These are phyloP conservation scores for Xylocopa sonorina DNA, from an alignment of 1,140 invertebrate species.

Conservation along the genomic window DNA sequence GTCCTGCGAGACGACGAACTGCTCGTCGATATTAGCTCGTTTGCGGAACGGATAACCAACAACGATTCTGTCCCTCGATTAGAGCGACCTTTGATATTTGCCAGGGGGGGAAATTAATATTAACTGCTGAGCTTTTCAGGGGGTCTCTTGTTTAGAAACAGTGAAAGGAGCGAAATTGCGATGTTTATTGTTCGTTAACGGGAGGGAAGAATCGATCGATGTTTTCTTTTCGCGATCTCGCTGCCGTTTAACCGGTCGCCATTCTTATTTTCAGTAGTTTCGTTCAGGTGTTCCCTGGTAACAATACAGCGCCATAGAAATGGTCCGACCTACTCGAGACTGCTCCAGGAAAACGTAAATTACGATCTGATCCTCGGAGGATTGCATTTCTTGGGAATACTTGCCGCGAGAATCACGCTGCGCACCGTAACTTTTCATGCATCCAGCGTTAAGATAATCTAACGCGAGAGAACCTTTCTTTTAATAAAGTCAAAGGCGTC, in stretches of 20 bases:
- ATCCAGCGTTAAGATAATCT: too few species aligned
- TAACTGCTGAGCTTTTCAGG: too few species aligned
- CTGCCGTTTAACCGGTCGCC: too few species aligned
- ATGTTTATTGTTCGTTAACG: too few species aligned
- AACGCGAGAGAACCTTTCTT: too few species aligned
- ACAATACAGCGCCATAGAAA: not conserved
- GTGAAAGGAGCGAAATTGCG: too few species aligned
- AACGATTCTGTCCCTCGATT: not conserved
- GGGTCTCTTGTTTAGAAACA: too few species aligned
- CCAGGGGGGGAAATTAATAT: too few species aligned
- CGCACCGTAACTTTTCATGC: too few species aligned
- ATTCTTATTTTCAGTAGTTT: conserved; percentile 5
- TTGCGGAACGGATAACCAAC: not conserved
- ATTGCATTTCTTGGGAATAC: conserved; percentile 4
- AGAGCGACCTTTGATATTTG: conserved; percentile 1
- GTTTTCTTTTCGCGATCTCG: too few species aligned
- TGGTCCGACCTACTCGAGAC: not conserved
- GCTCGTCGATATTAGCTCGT: not conserved
- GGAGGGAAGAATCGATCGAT: too few species aligned
- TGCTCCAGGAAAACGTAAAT: conserved; percentile 1
- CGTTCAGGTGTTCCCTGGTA: not conserved
- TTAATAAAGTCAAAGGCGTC: too few species aligned
- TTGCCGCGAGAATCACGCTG: not conserved
- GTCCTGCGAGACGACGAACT: not conserved
- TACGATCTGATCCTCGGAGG: conserved; percentile 1